Percentiles rank a stretch among this genome's conserved stretches.
phyloP scores from a whole-genome alignment of 2,113 vertebrate species.

The Acrocephalus kingi region DNA sequence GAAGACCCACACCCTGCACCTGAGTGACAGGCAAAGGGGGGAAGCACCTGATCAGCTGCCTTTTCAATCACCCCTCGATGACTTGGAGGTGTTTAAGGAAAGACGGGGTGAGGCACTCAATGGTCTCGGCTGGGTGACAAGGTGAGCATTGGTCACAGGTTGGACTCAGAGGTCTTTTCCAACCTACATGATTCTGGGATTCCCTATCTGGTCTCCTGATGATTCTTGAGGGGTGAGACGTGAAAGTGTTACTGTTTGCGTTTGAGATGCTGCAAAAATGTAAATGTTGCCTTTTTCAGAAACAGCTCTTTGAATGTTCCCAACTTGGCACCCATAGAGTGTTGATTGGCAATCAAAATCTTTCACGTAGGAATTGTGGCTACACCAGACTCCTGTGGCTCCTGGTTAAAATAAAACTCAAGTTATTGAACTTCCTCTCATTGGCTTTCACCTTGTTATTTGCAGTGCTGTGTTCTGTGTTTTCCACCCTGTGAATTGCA shows the following conservation, averaged over 20 bases:
- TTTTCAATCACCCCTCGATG: neutral
- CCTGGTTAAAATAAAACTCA: neutral
- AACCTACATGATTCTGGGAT: neutral
- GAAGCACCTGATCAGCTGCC: neutral
- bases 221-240: neutral
- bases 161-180: neutral
- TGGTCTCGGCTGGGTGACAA: neutral
- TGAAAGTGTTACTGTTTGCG: neutral
- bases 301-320: neutral
- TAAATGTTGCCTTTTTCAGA: neutral
- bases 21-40: neutral
- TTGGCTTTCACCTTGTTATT: neutral
- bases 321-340: neutral
- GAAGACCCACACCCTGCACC: neutral
- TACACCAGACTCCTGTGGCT: neutral
- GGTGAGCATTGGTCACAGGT: too few relatives aligned
- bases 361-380: neutral
- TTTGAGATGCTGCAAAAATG: neutral
- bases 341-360: neutral
- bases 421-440: neutral
- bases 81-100: neutral
- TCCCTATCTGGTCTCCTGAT: neutral
- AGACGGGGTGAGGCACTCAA: neutral
- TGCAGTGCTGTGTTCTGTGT: neutral
- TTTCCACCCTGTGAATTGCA: neutral